Conservation (phyloP, 2,113 vertebrate genomes). For the Anarrhichthys ocellatus region DNA sequence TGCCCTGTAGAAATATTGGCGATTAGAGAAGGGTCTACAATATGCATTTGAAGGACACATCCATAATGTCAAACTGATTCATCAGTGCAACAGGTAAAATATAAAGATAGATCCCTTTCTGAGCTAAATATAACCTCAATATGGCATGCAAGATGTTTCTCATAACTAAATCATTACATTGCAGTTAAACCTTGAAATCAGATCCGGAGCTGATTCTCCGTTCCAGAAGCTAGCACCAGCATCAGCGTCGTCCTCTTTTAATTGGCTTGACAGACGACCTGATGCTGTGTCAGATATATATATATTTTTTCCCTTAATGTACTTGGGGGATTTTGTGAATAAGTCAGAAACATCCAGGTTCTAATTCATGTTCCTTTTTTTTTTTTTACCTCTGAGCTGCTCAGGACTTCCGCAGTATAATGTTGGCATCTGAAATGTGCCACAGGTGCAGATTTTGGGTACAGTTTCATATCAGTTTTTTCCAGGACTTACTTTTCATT, state of each 20-base stretch:
- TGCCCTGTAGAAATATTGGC: not conserved
- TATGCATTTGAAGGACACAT: not conserved
- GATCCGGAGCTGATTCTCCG: not conserved
- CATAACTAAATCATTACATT: not conserved
- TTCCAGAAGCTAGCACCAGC: constrained; percentile 3
- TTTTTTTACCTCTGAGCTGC: not conserved
- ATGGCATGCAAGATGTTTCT: not conserved
- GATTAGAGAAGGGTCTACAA: not conserved
- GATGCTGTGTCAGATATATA: constrained; percentile 4
- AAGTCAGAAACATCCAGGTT: constrained; percentile 5
- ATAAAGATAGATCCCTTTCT: not conserved
- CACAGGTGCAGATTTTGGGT: not conserved
- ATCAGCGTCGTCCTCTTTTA: constrained; percentile 18
- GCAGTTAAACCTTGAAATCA: not conserved
- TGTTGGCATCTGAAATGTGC: constrained; percentile 4
- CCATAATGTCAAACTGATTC: not conserved
- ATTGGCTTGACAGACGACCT: constrained; percentile 38
- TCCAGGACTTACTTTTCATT: constrained; percentile 23
- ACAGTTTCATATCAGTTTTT: constrained; percentile 26
- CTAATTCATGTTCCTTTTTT: not conserved
- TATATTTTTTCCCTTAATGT: constrained; percentile 4
- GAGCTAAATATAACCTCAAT: constrained; percentile 9
- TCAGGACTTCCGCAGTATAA: not conserved
- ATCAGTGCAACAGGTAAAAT: no score
- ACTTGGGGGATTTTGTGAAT: not conserved